Base-by-base conservation (phyloP, 1,140 invertebrate species). In the Lamellibrachia luymesi region DNA sequence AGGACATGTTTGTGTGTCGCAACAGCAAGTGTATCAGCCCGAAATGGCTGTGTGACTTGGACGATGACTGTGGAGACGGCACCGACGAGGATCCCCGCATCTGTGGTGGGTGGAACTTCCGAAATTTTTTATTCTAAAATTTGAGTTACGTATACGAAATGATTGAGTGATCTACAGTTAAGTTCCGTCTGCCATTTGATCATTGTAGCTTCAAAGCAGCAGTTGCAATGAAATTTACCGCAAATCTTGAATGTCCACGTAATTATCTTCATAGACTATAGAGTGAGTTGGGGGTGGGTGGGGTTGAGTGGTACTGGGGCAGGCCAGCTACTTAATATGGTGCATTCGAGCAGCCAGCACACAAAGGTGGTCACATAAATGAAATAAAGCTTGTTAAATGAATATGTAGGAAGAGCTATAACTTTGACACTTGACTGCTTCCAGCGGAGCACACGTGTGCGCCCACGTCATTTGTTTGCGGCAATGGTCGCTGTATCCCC, bases 21-120 rank as follows among this genome's bases (percentile, higher is more conserved):
- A 99, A 99, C 96, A 98, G 98, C 8, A 98, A 98, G 95, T 99
- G 99, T 95, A 99, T 99, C 93, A 98, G 98, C 0, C 96, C 98
- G 92, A 98, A 99, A 97, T 99, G 99, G 98, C 98, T 98, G 4
- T 99, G 99, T 96, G 99, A 99, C 96, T 92, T 94, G 0, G 98
- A 99, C 95, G 97, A 98, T 6, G 98, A 99, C 95, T 99, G 99
- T 95, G 98, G 98, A 0, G 99, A 99, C 96, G 98, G 97, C 50
- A 98, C 98, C 2, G 99, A 99, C 96, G 99, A 99, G 97, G 98
- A 99, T 95, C 90, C 93, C 25, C 38, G 25, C 2, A 99, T 99
- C 95, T 99, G 99, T 96, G 97, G 97, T 98, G 96, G 97, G 97
- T 97, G 93, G 93, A 92, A 64, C 38, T 38, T 38, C 38, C 38